Evolutionary conservation across 2,113 vertebrate species (phyloP).

Genomic region (Henicopernis longicauda): DNA sequence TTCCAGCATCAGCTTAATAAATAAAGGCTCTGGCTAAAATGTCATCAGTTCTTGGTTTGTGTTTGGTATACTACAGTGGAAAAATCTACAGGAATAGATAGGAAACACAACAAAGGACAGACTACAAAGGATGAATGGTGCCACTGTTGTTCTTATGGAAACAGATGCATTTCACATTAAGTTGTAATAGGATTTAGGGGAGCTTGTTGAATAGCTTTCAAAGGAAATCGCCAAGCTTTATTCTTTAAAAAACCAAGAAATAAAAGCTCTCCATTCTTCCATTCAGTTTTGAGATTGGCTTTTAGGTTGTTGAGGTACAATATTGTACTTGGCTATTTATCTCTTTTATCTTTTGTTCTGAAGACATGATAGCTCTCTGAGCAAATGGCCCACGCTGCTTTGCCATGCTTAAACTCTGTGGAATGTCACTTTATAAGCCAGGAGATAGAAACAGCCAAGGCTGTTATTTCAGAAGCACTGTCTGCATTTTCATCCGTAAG

Average conservation of each 20-base stretch:
- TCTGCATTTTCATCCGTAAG: background rate
- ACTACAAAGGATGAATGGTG: slow-evolving; percentile 16
- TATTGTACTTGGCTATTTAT: slow-evolving; percentile 42
- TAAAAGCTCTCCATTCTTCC: slow-evolving; percentile 28
- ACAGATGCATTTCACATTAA: slow-evolving; percentile 23
- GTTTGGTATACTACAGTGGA: background rate
- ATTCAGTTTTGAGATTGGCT: slow-evolving; percentile 29
- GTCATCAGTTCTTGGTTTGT: background rate
- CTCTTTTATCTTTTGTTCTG: slow-evolving; percentile 52
- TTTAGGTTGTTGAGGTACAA: slow-evolving; percentile 41
- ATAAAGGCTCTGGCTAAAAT: background rate
- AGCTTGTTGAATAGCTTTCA: slow-evolving; percentile 35
- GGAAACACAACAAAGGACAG: background rate
- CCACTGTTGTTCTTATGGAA: slow-evolving; percentile 24
- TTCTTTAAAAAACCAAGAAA: slow-evolving; percentile 31
- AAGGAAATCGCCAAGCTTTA: slow-evolving; percentile 13
- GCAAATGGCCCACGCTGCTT: background rate
- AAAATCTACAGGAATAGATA: background rate
- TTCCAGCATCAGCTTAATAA: background rate
- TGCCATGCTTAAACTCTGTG: slow-evolving; percentile 19
- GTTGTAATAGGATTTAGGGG: slow-evolving; percentile 21
- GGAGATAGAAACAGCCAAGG: background rate
- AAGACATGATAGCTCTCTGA: background rate
- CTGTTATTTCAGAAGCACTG: slow-evolving; percentile 11
- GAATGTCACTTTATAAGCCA: slow-evolving; percentile 26